Base-by-base conservation (phyloP, 2,888 invertebrate genomes). In the Eulithis prunata region DNA sequence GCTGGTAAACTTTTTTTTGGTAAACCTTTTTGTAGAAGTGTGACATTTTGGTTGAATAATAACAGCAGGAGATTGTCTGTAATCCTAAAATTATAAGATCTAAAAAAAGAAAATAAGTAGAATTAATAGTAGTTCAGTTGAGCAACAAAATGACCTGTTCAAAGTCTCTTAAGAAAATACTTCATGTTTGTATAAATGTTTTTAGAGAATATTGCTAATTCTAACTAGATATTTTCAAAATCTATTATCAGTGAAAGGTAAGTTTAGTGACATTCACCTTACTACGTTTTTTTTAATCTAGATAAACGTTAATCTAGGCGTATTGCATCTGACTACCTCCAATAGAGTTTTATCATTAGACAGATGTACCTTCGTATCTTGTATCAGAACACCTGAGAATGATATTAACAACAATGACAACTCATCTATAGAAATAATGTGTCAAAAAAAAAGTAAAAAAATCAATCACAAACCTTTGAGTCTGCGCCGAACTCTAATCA, bases 1-100 rank as follows among this genome's bases (percentile, higher is more conserved):
- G 21, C 21, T 43, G 78, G 80, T 75, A 75, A 74, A 45, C 74
- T 74, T 74, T 65, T 73, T 78, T 36, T 70, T n/a, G n/a, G n/a
- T 67, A 3, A 38, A 43, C 8, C 62, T 51, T 38, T 47, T 12
- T n/a, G 32, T 43, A 28, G 41, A 43, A 43, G 49, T 62, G 43
- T 56, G 62, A 62, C 62, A 52, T 51, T 61, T 49, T 49, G 36
- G 55, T 41, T 38, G 38, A 62, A 12, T 10, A 51, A 47, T 51
- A 52, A 56, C n/a, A 46, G n/a, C 38, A 41, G n/a, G 6, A 10
- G 49, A 14, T 21, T n/a, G 13, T 36, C 1, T 52, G 32, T 36
- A 4, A 12, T 12, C n/a, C 2, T 21, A 21, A 21, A 21, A 21
- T 21, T 21, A 21, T 21, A 21, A 21, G 21, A 21, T 21, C 2